Evolutionary conservation across 2,113 vertebrate species (phyloP), one percentile per base, ranked within the genome.

Genomic region (Meles meles): DNA sequence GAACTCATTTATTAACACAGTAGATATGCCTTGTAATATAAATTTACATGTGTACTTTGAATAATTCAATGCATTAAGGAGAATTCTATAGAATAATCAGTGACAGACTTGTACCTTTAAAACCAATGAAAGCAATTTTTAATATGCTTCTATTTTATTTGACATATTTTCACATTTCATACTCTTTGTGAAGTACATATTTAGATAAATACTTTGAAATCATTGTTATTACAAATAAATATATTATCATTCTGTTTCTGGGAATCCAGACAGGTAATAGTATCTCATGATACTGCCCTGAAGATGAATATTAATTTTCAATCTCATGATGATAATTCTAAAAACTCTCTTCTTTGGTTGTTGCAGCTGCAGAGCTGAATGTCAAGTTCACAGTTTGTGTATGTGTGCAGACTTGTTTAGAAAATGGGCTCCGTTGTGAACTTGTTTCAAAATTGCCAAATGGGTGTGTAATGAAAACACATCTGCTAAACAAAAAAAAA

Each of bases 401-500:
- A 86, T 91, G 85, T 86, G 92, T 89, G n/a, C 90, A 96, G 84
- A 96, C 93, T 97, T 97, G 96, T 96, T 97, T 96, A 94, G 96
- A 95, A 97, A 97, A 97, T 84, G 59, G 65, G 69, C 47, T 93
- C 67, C 69, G 34, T 59, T 96, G 92, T 85, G 80, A 97, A 93
- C 85, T 96, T 95, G 90, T 93, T 97, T 97, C 76, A 90, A 97
- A 97, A 97, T 97, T 95, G 63, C 93, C 94, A 94, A 98, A 97
- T 97, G 94, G 42, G 61, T 93, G 39, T 95, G 47, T 90, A 97
- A 98, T 97, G 97, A 97, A 97, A 98, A 93, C 97, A 97, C 97
- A 98, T 97, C 97, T 98, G 97, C 97, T 97, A 91, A 89, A 88
- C 57, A 93, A 97, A 98, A 93, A 92, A 93, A 92, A 79, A 94